Evolutionary conservation across 2,797 vertebrate species (phyloP).

Genomic region (Amblyraja radiata): DNA sequence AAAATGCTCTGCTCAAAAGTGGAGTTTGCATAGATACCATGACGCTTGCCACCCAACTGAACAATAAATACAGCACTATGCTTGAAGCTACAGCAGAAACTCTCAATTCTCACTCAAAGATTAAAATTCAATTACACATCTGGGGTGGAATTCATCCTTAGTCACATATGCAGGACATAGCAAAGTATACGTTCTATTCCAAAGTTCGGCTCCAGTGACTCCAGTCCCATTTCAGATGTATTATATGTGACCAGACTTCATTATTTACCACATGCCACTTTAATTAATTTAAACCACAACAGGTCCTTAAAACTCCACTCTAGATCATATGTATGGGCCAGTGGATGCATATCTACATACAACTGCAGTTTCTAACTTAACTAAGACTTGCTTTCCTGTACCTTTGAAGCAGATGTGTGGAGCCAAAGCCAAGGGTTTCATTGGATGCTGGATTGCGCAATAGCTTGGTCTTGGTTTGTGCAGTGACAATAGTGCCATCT

Average conservation of each 20-base stretch:
- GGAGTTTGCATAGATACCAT: background rate
- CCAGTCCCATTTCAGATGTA: too few species aligned
- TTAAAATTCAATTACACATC: too few species aligned
- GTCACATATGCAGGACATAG: too few species aligned
- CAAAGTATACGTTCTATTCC: too few species aligned
- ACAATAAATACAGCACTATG: too few species aligned
- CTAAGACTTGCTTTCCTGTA: conserved; percentile 46
- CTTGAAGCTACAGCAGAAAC: too few species aligned
- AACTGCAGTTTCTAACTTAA: background rate
- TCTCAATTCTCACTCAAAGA: too few species aligned
- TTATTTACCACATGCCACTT: too few species aligned
- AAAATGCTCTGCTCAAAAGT: background rate
- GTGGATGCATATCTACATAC: background rate
- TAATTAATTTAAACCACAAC: too few species aligned
- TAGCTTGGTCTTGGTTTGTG: conserved; percentile 87
- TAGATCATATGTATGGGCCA: background rate
- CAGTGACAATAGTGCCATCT: conserved; percentile 88
- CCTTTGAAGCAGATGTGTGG: conserved; percentile 93
- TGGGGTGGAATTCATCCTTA: too few species aligned
- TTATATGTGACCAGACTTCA: too few species aligned
- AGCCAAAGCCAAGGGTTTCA: conserved; percentile 81
- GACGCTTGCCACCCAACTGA: background rate
- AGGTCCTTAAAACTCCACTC: background rate
- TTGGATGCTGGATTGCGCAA: conserved; percentile 80
- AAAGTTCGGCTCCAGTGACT: too few species aligned